Percentiles rank a stretch among this genome's conserved stretches.
Evolutionary conservation across 2,113 vertebrate species (phyloP).

Genomic region (Ceratotherium simum): DNA sequence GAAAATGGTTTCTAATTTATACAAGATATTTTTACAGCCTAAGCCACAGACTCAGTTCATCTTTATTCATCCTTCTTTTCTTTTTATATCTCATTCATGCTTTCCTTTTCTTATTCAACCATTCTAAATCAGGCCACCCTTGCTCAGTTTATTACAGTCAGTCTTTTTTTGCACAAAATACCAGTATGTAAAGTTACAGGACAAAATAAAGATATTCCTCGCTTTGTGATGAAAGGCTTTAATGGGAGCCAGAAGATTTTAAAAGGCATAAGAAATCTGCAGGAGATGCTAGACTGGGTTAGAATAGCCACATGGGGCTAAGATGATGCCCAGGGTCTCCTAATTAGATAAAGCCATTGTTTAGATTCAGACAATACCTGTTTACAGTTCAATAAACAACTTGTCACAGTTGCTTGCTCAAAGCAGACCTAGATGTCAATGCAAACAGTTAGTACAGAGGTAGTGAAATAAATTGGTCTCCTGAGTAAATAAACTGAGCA

Average conservation of each 20-base stretch:
- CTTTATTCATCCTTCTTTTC: conserved; percentile 50
- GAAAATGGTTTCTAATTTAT: conserved; percentile 54
- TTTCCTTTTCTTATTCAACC: conserved; percentile 51
- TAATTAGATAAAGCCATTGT: conserved; percentile 92
- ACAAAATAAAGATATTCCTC: conserved; percentile 64
- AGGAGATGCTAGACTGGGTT: conserved; percentile 62
- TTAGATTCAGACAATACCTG: conserved; percentile 87
- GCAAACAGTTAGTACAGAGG: conserved; percentile 88
- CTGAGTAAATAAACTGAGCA: conserved; percentile 90
- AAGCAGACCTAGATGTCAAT: conserved; percentile 90
- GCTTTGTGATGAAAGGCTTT: conserved; percentile 13
- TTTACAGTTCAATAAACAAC: conserved; percentile 93
- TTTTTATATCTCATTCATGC: conserved; percentile 61
- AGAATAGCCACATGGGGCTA: conserved; percentile 76
- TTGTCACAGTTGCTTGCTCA: conserved; percentile 92
- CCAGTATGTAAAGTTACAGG: conserved; percentile 30
- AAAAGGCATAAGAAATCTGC: conserved; percentile 68
- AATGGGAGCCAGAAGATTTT: conserved; percentile 71
- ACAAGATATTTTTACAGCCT: conserved; percentile 41
- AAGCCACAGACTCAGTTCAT: conserved; percentile 43
- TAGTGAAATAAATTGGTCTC: conserved; percentile 93
- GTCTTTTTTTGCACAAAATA: conserved; percentile 5
- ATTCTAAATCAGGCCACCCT: conserved; percentile 13
- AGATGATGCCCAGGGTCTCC: conserved; percentile 80
- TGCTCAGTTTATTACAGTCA: conserved; percentile 23